Evolutionary conservation across 2,113 vertebrate genomes (phyloP).

Genomic region (Manacus vitellinus): DNA sequence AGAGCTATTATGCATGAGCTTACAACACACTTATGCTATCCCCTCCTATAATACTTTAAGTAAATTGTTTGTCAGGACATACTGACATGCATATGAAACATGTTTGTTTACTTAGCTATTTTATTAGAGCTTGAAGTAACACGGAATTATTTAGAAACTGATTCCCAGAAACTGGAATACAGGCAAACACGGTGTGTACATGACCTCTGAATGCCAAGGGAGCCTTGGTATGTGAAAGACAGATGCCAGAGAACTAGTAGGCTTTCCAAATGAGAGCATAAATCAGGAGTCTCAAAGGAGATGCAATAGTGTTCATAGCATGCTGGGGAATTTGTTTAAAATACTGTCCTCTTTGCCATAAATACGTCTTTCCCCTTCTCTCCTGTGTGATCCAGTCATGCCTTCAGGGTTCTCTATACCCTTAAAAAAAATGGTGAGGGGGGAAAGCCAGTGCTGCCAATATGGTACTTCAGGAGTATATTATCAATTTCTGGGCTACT

Average conservation of each 20-base stretch:
- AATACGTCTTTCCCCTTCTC: neutral
- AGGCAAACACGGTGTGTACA: neutral
- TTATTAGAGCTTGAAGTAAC: neutral
- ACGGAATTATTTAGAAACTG: conserved; percentile 36
- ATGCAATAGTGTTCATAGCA: neutral
- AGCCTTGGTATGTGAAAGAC: conserved; percentile 8
- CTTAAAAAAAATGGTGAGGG: accelerated
- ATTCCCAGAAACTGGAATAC: conserved; percentile 60
- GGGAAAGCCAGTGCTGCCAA: neutral
- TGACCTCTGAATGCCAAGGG: conserved; percentile 27
- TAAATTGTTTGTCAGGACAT: conserved; percentile 8
- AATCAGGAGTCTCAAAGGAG: conserved; percentile 18
- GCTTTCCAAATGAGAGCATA: neutral
- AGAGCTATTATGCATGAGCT: neutral
- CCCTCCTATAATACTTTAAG: neutral
- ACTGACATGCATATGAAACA: conserved; percentile 6
- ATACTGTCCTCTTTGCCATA: conserved; percentile 11
- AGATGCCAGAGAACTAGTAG: neutral
- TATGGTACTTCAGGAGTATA: neutral
- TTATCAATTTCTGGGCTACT: neutral
- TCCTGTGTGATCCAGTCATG: neutral
- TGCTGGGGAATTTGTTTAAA: neutral
- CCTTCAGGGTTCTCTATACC: neutral
- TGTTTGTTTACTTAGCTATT: conserved; percentile 52
- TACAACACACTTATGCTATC: neutral